These are phyloP conservation scores for Pseudorectes ferrugineus DNA, from an alignment of 2,113 vertebrate genomes.

Conservation along the genomic window DNA sequence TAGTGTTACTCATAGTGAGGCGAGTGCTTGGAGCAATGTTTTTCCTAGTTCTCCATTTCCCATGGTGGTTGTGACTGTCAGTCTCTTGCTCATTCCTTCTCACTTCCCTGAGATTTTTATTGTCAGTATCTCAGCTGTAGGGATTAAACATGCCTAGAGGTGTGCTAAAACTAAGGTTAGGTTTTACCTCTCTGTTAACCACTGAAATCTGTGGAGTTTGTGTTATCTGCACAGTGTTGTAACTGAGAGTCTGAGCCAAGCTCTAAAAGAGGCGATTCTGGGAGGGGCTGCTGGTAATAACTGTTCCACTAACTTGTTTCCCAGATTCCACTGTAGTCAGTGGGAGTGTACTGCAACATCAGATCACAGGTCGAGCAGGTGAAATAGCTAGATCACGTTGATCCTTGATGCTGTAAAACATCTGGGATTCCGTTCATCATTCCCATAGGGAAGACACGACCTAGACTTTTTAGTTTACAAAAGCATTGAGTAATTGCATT, in stretches of 20 bases:
- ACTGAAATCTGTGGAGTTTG: not conserved
- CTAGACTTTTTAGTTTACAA: not conserved
- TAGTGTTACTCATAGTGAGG: not conserved
- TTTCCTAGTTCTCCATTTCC: not conserved
- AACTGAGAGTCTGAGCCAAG: not conserved
- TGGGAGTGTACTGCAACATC: not conserved
- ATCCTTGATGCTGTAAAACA: not conserved
- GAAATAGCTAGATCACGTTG: not conserved
- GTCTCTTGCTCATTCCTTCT: not conserved
- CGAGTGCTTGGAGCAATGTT: not conserved
- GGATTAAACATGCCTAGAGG: not conserved
- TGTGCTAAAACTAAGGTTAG: not conserved
- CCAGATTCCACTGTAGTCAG: not conserved
- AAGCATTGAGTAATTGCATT: not conserved
- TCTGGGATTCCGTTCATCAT: not conserved
- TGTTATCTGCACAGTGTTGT: not conserved
- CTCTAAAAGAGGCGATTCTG: not conserved
- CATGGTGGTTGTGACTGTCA: not conserved
- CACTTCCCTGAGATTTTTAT: not conserved
- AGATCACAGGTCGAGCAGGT: not conserved
- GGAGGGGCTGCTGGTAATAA: not conserved
- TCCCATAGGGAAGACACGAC: not conserved
- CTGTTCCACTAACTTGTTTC: not conserved
- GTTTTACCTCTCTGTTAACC: not conserved
- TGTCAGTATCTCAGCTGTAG: not conserved